These are phyloP conservation scores for Cataglyphis livida DNA, from an alignment of 2,888 invertebrate genomes.

Conservation along the genomic window DNA sequence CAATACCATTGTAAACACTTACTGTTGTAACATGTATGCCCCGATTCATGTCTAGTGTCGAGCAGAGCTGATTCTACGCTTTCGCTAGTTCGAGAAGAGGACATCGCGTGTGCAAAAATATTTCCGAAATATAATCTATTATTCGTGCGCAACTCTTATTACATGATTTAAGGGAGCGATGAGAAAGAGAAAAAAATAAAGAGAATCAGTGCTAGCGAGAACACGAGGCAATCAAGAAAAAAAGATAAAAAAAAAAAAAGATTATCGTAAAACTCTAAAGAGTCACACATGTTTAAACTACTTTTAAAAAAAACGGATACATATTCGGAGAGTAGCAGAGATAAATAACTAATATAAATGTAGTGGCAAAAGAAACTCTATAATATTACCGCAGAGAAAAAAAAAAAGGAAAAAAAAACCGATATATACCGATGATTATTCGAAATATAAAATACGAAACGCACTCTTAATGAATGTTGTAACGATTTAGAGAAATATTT, in stretches of 20 bases:
- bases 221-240: conserved; percentile 76
- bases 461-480: conserved; percentile 82
- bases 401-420: conserved; percentile 75
- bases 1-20: conserved; percentile 77
- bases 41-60: conserved; percentile 81
- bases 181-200: conserved; percentile 7
- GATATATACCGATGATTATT: conserved; percentile 82
- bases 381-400: conserved; percentile 80
- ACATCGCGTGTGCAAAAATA: background rate
- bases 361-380: conserved; percentile 79
- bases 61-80: conserved; percentile 82
- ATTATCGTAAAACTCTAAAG: conserved; percentile 67
- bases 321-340: conserved; percentile 82
- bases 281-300: conserved; percentile 72
- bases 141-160: conserved; percentile 48
- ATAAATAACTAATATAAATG: conserved; percentile 80
- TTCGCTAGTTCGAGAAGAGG: conserved; percentile 70
- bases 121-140: conserved; percentile 23
- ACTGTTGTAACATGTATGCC: conserved; percentile 78
- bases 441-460: conserved; percentile 80
- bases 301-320: conserved; percentile 76
- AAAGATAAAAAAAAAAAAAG: conserved; percentile 57
- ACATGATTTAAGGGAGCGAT: conserved; percentile 29
- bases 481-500: conserved; percentile 80
- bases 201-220: conserved; percentile 81